Base-by-base conservation (phyloP, 2,113 vertebrate genomes). In the Craseonycteris thonglongyai region DNA sequence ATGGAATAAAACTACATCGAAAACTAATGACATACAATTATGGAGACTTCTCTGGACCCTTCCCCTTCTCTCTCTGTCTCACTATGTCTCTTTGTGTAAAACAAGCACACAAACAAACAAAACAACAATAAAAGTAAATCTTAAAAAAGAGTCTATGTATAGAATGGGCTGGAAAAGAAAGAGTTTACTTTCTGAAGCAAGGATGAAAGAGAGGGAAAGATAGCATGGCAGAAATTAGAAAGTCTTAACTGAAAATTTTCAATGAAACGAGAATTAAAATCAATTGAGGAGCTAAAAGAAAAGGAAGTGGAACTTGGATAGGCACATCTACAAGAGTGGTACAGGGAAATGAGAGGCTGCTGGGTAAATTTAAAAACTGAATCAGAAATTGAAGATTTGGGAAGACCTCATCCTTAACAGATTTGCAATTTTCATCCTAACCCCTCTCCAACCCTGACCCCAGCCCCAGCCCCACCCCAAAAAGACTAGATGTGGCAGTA, bases 201-300 rank as follows among this genome's bases (percentile, higher is more conserved):
- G 12, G 61, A 45, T 19, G 9, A 63, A 40, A 51, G 24, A 84
- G 15, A 35, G 15, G 3, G 22, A 8, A n/a, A 16, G 4, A 15
- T 45, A 3, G 8, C 33, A 2, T 54, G 21, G 21, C 9, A 68
- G 45, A 65, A 54, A 40, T 47, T 28, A 47, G 13, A 16, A 88
- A 58, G 26, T 72, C 13, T 16, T 51, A 51, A 3, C 28, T 75
- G 14, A 72, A 85, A 6, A 4, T 66, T 40, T 80, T 80, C 24
- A 56, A 4, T 40, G 7, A 81, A 87, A 81, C 76, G 42, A 68
- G 18, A 81, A 35, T 72, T 75, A 87, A 82, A 87, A 58, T 87
- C 22, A 54, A 9, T 35, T 63, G 33, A n/a, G n/a, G n/a, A n/a
- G n/a, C 51, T 42, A 6, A 72, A 22, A 42, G 58, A 94, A 75